A percentile compares a stretch with the other conserved stretches of the same genome.
phyloP scores from a whole-genome alignment of 2,888 invertebrate species.

The Drosophila yooni region DNA sequence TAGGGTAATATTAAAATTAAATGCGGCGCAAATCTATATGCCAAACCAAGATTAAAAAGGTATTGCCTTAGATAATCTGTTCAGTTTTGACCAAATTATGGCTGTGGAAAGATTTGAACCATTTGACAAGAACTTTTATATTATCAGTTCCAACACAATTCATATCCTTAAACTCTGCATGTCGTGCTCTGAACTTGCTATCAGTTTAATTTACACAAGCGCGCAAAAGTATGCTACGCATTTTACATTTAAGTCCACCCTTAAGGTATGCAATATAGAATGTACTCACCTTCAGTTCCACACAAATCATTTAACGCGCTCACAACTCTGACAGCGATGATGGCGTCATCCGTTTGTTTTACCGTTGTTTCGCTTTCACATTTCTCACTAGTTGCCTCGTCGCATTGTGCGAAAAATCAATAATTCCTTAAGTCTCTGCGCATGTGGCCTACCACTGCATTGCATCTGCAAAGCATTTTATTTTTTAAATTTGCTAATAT shows the following conservation, averaged over 20 bases:
- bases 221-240: conserved; percentile 39
- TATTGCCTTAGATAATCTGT: not conserved
- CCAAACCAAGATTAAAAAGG: not conserved
- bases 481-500: conserved; percentile 3
- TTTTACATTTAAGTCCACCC: not conserved
- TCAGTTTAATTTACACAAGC: not conserved
- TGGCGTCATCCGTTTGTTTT: conserved; percentile 23
- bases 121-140: not conserved
- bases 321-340: conserved; percentile 38
- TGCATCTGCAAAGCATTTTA: conserved; percentile 5
- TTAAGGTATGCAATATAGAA: conserved; percentile 41
- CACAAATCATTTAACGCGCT: conserved; percentile 14
- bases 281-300: conserved; percentile 25
- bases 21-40: not conserved
- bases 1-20: not conserved
- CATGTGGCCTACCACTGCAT: conserved; percentile 11
- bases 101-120: not conserved
- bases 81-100: not conserved
- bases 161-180: not conserved
- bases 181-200: not conserved
- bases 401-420: conserved; percentile 48
- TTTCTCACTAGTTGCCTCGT: conserved; percentile 9
- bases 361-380: conserved; percentile 9
- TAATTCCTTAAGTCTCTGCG: conserved; percentile 15
- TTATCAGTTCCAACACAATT: not conserved